Base-by-base conservation (phyloP, 2,113 vertebrate species). In the Choloepus hoffmanni region DNA sequence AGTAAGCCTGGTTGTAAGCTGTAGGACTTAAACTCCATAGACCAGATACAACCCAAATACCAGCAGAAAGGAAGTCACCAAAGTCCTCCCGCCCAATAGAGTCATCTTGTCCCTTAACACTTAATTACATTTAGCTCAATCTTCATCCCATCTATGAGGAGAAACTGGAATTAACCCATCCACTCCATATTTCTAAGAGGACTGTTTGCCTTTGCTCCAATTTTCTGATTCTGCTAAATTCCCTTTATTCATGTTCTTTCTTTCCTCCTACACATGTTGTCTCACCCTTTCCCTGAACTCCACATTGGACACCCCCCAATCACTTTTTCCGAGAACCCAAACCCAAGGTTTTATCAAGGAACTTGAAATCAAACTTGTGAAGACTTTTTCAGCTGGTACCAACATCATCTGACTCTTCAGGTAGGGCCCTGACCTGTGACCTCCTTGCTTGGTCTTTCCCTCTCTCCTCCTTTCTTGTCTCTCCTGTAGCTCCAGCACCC, bases 341-440 rank as follows among this genome's bases (percentile, higher is more conserved):
- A 67, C 3, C 43, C 60, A 94, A 70, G 18, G 26, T 33, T 85
- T 0, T 45, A 53, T 40, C 23, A 90, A 84, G 40, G 13, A 85
- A 76, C 23, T 72, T 67, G 28, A 88, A 88, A 86, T 87, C 23
- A 67, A 77, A 10, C 26, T 65, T 14, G 5, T 12, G 90, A 77
- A 33, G 33, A 7, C 7, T 28, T 63, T 65, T 73, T 77, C 13
- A 58, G 8, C 12, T 92, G 14, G 0, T 30, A 9, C 16, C 36
- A 94, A 30, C 6, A 86, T 43, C 26, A 15, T 30, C 43, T 85
- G 30, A 70, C 8, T 30, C 12, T 50, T 90, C 36, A 11, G 3
- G 0, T 13, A 0, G 4, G 78, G 36, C 7, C 45, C 30, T 63
- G 7, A 48, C 24, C 7, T 11, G 16, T 2, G 15, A 14, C 15